Percentiles rank a stretch among this genome's conserved stretches.
Conservation (phyloP, 1,140 invertebrate genomes). For the Varroa destructor region DNA sequence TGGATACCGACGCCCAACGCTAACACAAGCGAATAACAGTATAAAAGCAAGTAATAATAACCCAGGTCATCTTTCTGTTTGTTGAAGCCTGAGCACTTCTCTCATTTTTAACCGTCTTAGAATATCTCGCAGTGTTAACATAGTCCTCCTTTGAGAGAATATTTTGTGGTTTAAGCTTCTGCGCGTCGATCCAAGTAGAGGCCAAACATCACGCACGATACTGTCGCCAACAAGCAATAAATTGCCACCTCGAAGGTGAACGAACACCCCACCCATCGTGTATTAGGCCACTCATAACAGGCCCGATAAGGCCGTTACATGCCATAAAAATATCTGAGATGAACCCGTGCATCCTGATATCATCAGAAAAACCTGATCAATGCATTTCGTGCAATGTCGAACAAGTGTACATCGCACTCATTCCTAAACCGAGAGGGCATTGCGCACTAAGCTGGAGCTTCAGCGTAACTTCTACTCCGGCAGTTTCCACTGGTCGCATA, state of each 20-base stretch:
- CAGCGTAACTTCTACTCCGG: not conserved
- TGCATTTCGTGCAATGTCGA: conserved; percentile 15
- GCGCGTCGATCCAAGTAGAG: not conserved
- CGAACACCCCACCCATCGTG: not conserved
- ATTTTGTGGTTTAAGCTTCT: not conserved
- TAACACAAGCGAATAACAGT: too few relatives aligned
- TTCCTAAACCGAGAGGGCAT: not conserved
- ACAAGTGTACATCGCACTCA: conserved; percentile 20
- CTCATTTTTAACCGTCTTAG: too few relatives aligned
- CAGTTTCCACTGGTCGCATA: conserved; percentile 10
- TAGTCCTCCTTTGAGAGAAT: too few relatives aligned
- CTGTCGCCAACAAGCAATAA: not conserved
- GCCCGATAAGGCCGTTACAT: conserved; percentile 15
- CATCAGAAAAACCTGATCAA: conserved; percentile 1
- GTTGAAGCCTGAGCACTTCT: too few relatives aligned
- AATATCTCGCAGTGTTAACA: too few relatives aligned
- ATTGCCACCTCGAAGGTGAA: not conserved
- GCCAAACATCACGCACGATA: not conserved
- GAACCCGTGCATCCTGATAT: conserved; percentile 17
- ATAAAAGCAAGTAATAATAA: too few relatives aligned
- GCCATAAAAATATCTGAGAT: conserved; percentile 11
- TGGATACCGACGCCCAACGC: too few relatives aligned
- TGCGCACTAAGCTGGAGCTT: not conserved
- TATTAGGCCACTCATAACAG: not conserved
- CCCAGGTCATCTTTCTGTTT: too few relatives aligned